Evolutionary conservation across 2,113 vertebrate genomes (phyloP), one percentile per base, ranked within the genome.

Genomic region (Nansenia antarctica): DNA sequence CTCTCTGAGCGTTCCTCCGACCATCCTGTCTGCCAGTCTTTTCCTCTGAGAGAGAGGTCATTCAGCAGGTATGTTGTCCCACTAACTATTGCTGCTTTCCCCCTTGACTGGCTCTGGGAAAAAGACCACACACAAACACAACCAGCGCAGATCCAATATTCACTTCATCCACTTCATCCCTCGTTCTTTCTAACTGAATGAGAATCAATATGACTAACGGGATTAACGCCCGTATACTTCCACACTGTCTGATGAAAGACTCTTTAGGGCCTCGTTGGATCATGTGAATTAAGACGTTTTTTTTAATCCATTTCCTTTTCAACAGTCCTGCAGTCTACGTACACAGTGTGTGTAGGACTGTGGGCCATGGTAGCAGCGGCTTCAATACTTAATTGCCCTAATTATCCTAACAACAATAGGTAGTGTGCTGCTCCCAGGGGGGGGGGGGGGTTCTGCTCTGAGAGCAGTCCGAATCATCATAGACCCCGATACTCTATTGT

Each of bases 121-220:
- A n/a, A n/a, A n/a, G n/a, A 30, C 31, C 20, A 37, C 59, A n/a
- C 32, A 2, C 18, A 26, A 31, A 59, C 20, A 29, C 52, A n/a
- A n/a, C n/a, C 22, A 11, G n/a, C 54, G 29, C 54, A 29, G 24
- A 57, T 18, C 26, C 27, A 57, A 57, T 11, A 57, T 15, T 49
- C 45, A 49, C 6, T 31, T 30, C 9, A 58, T 30, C 80, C 76
- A 74, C 82, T 85, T 73, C 67, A 84, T 76, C 62, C 70, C 67
- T 84, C 77, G 7, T 49, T 49, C 12, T 49, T n/a, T n/a, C 69
- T 69, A 64, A 73, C 59, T 72, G 74, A 86, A 77, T 45, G 81
- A 80, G 81, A 88, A 89, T 89, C 89, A 88, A 88, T 88, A 82
- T 70, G 71, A 63, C 32, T 20, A 62, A 82, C 57, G 82, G 82